These are phyloP conservation scores for Ptychoptera albimana DNA, from an alignment of 2,888 invertebrate genomes.

Conservation along the genomic window DNA sequence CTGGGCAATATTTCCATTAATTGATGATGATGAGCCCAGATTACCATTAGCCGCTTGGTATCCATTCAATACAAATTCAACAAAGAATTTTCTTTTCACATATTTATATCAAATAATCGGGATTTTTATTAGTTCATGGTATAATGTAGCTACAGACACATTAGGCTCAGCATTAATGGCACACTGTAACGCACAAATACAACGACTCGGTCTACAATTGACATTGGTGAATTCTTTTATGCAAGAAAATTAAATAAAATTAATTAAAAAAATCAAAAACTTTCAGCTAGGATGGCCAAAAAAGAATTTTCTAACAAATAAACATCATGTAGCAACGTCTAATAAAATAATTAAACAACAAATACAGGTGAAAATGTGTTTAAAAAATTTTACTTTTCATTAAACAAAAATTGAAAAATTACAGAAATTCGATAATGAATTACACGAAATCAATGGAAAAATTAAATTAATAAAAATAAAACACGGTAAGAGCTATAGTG, in stretches of 20 bases:
- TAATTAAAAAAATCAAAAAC: too few species aligned
- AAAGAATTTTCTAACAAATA: too few species aligned
- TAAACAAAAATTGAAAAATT: too few species aligned
- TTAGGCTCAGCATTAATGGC: background rate
- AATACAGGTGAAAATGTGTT: too few species aligned
- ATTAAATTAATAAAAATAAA: background rate
- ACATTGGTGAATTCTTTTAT: background rate
- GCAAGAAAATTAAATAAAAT: too few species aligned
- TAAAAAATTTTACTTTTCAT: too few species aligned
- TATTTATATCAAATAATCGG: slow-evolving; percentile 2
- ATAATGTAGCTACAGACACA: slow-evolving; percentile 1
- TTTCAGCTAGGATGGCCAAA: too few species aligned
- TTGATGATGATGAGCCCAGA: background rate
- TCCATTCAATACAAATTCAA: background rate
- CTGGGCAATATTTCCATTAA: slow-evolving; percentile 1
- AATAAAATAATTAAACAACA: too few species aligned
- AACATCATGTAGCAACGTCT: too few species aligned
- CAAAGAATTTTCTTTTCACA: background rate
- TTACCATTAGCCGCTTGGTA: slow-evolving; percentile 3
- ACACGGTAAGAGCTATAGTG: slow-evolving; percentile 2
- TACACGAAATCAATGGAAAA: slow-evolving; percentile 1
- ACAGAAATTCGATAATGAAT: background rate
- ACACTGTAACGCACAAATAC: background rate
- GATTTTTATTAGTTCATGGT: background rate
- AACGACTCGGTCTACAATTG: background rate